Evolutionary conservation across 1,140 invertebrate genomes (phyloP).

Genomic region (Pseudomyrmex concolor): DNA sequence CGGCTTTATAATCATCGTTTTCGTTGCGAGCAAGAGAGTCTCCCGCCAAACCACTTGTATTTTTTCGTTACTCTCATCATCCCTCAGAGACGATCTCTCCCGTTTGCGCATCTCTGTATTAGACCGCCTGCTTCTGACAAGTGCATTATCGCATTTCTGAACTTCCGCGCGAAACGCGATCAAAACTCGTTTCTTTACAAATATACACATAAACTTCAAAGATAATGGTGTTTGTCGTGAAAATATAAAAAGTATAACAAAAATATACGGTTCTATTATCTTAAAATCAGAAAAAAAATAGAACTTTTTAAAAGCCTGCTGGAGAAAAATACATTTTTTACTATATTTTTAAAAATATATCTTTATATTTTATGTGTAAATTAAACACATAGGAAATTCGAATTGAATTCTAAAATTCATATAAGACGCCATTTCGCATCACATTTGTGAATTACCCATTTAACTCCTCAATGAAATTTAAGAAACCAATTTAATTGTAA

Average conservation of each 20-base stretch:
- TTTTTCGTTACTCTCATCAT: slow-evolving; percentile 22
- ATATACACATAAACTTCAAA: neutral
- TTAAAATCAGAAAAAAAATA: neutral
- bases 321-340: too few relatives aligned
- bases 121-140: neutral
- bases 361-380: too few relatives aligned
- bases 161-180: neutral
- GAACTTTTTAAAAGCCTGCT: too few relatives aligned
- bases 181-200: neutral
- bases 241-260: too few relatives aligned
- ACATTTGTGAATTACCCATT: too few relatives aligned
- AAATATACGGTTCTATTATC: too few relatives aligned
- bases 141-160: neutral
- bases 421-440: too few relatives aligned
- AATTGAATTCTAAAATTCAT: too few relatives aligned
- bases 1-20: slow-evolving; percentile 45
- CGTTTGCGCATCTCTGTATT: neutral
- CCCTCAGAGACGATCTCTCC: neutral
- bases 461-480: too few relatives aligned
- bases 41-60: slow-evolving; percentile 28
- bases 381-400: too few relatives aligned
- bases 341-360: too few relatives aligned
- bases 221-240: neutral
- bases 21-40: slow-evolving; percentile 38
- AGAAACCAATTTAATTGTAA: too few relatives aligned